Evolutionary conservation across 2,113 vertebrate species (phyloP).

Genomic region (Orientallactaga bullata): DNA sequence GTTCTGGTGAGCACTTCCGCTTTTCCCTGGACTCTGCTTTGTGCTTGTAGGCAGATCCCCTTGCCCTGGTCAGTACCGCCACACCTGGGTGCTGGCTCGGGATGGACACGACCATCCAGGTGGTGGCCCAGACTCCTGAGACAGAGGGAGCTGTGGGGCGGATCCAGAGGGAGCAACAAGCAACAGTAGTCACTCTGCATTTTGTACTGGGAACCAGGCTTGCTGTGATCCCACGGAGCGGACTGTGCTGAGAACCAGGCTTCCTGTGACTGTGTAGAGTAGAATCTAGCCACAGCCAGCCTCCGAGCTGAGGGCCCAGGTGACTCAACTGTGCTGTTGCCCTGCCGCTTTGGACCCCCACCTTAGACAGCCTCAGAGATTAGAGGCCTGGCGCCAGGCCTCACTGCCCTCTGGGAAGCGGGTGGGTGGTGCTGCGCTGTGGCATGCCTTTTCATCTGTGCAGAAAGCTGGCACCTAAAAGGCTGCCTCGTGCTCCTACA

Average conservation of each 20-base stretch:
- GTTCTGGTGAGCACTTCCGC: not conserved
- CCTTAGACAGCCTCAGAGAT: no score
- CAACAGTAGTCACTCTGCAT: not conserved
- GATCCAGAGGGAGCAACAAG: not conserved
- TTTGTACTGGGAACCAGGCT: not conserved
- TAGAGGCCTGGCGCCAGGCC: not conserved
- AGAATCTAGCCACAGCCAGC: not conserved
- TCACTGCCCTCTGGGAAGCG: not conserved
- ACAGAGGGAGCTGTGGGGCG: not conserved
- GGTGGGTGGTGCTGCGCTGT: not conserved
- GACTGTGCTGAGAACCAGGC: not conserved
- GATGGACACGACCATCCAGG: not conserved
- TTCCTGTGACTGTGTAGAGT: not conserved
- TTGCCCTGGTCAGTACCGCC: not conserved
- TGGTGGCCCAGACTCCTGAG: not conserved
- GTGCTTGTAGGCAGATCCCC: not conserved
- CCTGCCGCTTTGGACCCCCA: not conserved
- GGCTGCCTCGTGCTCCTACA: not conserved
- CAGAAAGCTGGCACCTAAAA: not conserved
- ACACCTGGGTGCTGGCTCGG: accelerated
- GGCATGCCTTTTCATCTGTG: not conserved
- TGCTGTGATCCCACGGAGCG: not conserved
- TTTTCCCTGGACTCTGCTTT: not conserved
- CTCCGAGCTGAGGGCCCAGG: not conserved
- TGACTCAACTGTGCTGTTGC: not conserved